A percentile compares a stretch with the other conserved stretches of the same genome.
phyloP scores from a whole-genome alignment of 2,113 vertebrate genomes.

The Entelurus aequoreus region DNA sequence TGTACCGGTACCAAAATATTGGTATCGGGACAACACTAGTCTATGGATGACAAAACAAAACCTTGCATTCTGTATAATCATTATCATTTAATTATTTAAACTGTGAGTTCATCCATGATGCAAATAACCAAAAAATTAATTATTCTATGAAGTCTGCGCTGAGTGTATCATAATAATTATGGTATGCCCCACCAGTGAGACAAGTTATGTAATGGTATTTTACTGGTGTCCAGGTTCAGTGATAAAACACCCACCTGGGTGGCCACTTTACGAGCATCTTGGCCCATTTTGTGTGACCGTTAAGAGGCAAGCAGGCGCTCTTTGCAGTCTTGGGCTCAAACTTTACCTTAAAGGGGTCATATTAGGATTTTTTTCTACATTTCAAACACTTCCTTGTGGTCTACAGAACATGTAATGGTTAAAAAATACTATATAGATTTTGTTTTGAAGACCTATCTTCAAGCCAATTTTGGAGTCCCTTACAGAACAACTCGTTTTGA shows the following conservation, averaged over 20 bases:
- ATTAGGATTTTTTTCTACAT: too few relatives aligned
- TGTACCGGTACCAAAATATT: too few relatives aligned
- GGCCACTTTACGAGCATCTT: slow-evolving; percentile 63
- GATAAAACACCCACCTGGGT: slow-evolving; percentile 56
- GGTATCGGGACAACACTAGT: too few relatives aligned
- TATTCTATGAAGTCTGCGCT: slow-evolving; percentile 21
- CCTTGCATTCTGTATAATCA: too few relatives aligned
- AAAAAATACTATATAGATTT: too few relatives aligned
- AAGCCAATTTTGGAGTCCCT: too few relatives aligned
- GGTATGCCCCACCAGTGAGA: slow-evolving; percentile 34
- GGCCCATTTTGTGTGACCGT: slow-evolving; percentile 53
- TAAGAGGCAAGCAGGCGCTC: slow-evolving; percentile 19
- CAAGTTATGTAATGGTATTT: slow-evolving; percentile 59
- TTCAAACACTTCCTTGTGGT: too few relatives aligned
- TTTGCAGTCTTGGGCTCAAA: slow-evolving; percentile 10
- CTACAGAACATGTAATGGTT: too few relatives aligned
- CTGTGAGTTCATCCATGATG: slow-evolving; percentile 1
- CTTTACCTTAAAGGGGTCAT: not conserved
- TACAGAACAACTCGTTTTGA: too few relatives aligned
- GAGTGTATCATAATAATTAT: slow-evolving; percentile 40
- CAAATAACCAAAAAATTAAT: slow-evolving; percentile 25
- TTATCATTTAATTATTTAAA: too few relatives aligned
- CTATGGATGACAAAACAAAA: too few relatives aligned
- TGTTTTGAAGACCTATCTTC: too few relatives aligned
- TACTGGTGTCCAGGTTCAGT: slow-evolving; percentile 58